Conservation (phyloP, 2,797 vertebrate genomes). For the Delichon dasypus region DNA sequence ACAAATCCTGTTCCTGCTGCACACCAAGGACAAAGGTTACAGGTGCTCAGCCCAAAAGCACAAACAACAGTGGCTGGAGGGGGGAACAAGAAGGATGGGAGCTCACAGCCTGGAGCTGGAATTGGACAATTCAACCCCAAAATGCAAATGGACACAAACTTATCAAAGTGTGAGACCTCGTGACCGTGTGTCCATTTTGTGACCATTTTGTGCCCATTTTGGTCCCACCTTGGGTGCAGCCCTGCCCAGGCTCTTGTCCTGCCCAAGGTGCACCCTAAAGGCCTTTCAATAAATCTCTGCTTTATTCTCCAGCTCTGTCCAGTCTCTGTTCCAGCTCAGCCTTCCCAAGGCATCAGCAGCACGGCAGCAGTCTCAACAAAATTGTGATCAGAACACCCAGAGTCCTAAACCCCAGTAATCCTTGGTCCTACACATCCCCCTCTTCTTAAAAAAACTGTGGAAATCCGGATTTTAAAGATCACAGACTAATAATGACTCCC, state of each 20-base stretch:
- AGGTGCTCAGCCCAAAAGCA: no score
- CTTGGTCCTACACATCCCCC: fast-evolving
- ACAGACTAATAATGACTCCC: not conserved
- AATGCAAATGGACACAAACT: not conserved
- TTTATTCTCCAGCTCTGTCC: not conserved
- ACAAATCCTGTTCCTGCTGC: no score
- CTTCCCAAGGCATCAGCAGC: not conserved
- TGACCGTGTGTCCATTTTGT: not conserved
- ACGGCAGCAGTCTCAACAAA: not conserved
- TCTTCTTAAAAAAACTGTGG: not conserved
- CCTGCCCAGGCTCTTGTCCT: not conserved
- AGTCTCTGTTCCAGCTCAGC: not conserved
- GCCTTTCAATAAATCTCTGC: not conserved
- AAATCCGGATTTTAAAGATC: not conserved
- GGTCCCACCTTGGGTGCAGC: not conserved
- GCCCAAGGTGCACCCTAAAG: not conserved
- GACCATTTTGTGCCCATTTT: not conserved
- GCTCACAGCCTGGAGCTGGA: no score
- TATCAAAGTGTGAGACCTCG: not conserved
- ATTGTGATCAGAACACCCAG: not conserved
- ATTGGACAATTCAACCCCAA: not conserved
- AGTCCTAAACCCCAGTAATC: fast-evolving
- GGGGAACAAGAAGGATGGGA: not conserved
- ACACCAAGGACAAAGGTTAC: no score
- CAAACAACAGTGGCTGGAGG: not conserved